A percentile compares a stretch with the other conserved stretches of the same genome.
phyloP scores from a whole-genome alignment of 2,113 vertebrate genomes.

The Sterrhoptilus dennistouni region DNA sequence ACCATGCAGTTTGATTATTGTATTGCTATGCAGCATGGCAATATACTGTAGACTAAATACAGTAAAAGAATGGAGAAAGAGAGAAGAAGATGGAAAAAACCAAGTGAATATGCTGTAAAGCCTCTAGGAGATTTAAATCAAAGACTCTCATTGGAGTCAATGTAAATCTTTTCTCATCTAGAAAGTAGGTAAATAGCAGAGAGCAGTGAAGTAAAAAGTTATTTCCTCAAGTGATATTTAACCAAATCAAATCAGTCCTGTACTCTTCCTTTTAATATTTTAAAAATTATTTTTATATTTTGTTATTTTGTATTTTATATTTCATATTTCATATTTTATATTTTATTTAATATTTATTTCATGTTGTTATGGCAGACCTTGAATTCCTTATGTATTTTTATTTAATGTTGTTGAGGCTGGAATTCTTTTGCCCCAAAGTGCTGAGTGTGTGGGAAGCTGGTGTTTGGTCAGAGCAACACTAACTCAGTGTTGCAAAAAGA shows the following conservation, averaged over 20 bases:
- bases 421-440: not conserved
- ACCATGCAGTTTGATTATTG: not conserved
- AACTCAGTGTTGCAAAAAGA: not conserved
- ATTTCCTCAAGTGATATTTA: not conserved
- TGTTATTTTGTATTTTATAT: not conserved
- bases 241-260: not conserved
- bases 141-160: not conserved
- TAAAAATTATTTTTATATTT: not conserved
- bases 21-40: not conserved
- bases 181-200: not conserved
- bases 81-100: not conserved
- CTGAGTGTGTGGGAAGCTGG: fast-evolving
- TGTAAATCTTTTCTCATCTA: not conserved
- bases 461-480: not conserved
- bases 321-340: not conserved
- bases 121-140: not conserved
- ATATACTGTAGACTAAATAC: not conserved
- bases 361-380: not conserved
- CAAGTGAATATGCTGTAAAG: not conserved
- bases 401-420: not conserved
- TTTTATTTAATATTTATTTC: not conserved
- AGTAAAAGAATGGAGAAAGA: not conserved
- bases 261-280: not conserved
- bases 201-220: not conserved
- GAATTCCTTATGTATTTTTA: not conserved